These are phyloP conservation scores for Clavelina lepadiformis DNA, from an alignment of 23 tunicate species.

Conservation along the genomic window DNA sequence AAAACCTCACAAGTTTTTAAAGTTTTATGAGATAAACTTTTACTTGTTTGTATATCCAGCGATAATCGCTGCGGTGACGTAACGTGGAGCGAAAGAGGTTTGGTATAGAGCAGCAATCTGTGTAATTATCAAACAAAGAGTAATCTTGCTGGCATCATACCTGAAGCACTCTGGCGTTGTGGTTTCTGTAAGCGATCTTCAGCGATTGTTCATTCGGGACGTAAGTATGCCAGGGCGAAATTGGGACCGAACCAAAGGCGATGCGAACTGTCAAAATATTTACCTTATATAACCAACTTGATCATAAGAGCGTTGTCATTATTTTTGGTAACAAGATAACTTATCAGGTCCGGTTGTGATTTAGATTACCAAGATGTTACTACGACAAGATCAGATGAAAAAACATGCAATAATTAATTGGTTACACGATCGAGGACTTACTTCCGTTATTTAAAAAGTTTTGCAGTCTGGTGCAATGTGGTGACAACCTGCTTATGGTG, in stretches of 20 bases:
- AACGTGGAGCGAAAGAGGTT: no score
- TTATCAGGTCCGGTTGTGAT: no score
- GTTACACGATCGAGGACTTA: no score
- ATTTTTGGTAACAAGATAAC: no score
- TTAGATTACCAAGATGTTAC: neutral
- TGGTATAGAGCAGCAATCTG: no score
- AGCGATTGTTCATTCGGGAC: slow-evolving; percentile 36
- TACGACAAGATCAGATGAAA: neutral
- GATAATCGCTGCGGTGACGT: no score
- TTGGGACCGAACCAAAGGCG: slow-evolving; percentile 48
- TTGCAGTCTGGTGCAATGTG: slow-evolving; percentile 43
- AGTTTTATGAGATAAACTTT: no score
- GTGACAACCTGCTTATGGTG: slow-evolving; percentile 33
- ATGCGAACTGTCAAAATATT: slow-evolving; percentile 42
- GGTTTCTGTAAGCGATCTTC: slow-evolving; percentile 56
- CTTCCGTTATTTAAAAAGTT: slow-evolving; percentile 44
- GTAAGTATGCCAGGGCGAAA: slow-evolving; percentile 49
- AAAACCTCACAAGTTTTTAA: no score
- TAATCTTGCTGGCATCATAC: slow-evolving; percentile 7
- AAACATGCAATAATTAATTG: neutral
- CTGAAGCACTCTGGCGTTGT: slow-evolving; percentile 63
- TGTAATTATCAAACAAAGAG: no score
- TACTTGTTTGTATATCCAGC: no score
- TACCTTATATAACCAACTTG: no score
- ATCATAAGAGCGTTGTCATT: no score